Conservation (phyloP, 2,113 vertebrate genomes). For the Lampris incognitus region DNA sequence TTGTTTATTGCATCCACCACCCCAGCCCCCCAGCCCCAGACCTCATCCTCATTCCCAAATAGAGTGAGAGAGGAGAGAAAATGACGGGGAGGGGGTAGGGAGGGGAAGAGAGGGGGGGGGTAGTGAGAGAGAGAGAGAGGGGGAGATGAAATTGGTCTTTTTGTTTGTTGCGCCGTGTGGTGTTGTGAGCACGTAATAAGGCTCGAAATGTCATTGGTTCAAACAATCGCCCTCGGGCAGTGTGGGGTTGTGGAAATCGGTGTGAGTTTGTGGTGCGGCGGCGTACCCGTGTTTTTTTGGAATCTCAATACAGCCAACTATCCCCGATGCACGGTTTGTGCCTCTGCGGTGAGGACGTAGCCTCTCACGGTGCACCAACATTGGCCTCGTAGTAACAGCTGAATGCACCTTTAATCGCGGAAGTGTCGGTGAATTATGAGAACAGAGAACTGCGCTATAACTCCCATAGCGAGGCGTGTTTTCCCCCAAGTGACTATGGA, state of each 20-base stretch:
- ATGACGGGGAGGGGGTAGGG: constrained; percentile 44
- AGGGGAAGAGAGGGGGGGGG: constrained; percentile 45
- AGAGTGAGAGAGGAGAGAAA: constrained; percentile 60
- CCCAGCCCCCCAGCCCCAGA: constrained; percentile 41
- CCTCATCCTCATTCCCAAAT: constrained; percentile 69
- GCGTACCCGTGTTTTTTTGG: constrained; percentile 52
- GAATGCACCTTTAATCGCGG: too few species aligned
- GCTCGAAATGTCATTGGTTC: constrained; percentile 78
- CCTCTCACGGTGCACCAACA: too few species aligned
- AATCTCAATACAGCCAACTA: constrained; percentile 54
- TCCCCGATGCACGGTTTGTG: neutral
- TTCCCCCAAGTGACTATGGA: neutral
- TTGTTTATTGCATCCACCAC: constrained; percentile 68
- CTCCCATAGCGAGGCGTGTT: constrained; percentile 9
- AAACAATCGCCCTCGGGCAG: constrained; percentile 71
- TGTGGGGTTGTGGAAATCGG: constrained; percentile 68
- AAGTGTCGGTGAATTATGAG: too few species aligned
- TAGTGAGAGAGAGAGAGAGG: constrained; percentile 48
- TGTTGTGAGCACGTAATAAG: constrained; percentile 78
- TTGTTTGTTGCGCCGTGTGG: constrained; percentile 70
- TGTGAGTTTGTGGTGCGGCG: constrained; percentile 56
- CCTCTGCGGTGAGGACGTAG: too few species aligned
- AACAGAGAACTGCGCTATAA: constrained; percentile 15
- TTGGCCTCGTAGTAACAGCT: too few species aligned
- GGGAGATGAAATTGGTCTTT: constrained; percentile 64